Base-by-base conservation (phyloP, 2,797 vertebrate genomes). In the Centroberyx gerrardi region DNA sequence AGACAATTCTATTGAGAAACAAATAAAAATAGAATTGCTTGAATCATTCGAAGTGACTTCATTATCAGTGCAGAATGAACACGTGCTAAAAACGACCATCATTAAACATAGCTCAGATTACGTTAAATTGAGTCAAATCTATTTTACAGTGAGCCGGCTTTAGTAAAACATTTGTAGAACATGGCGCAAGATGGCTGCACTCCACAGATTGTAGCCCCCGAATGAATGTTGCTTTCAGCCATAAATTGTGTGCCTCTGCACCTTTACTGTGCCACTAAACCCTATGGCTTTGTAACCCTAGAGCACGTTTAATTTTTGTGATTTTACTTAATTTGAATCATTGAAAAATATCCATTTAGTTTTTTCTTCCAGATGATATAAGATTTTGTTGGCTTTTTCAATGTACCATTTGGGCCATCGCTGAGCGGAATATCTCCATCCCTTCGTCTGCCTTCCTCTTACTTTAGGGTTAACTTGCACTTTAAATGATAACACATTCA, bases 1-100 rank as follows among this genome's bases (percentile, higher is more conserved):
- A 62, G 17, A 76, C 56, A 70, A 62, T 68, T 60, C 6, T 52
- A 60, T 52, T 60, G 44, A 74, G 40, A 74, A 67, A 40, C 29
- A 38, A 51, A 29, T 1, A 33, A 22, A 53, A 60, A 40, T 75
- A 56, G 13, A 12, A 14, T 56, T 15, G n/a, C n/a, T n/a, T n/a
- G n/a, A n/a, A n/a, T n/a, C n/a, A n/a, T n/a, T n/a, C n/a, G n/a
- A n/a, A n/a, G n/a, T n/a, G n/a, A 44, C 48, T 28, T 68, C 8
- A 38, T 52, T 38, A 54, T 31, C n/a, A 52, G 17, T 29, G 29
- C 9, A 52, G 28, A 52, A 31, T 8, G n/a, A 28, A 17, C 22
- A 12, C 18, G 2, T 42, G 28, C 17, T 18, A 44, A 46, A 64
- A 22, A 22, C 17, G 0, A 22, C n/a, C 18, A 29, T 49, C 15